Conservation (phyloP, 1,140 invertebrate species). For the Aphis gossypii region DNA sequence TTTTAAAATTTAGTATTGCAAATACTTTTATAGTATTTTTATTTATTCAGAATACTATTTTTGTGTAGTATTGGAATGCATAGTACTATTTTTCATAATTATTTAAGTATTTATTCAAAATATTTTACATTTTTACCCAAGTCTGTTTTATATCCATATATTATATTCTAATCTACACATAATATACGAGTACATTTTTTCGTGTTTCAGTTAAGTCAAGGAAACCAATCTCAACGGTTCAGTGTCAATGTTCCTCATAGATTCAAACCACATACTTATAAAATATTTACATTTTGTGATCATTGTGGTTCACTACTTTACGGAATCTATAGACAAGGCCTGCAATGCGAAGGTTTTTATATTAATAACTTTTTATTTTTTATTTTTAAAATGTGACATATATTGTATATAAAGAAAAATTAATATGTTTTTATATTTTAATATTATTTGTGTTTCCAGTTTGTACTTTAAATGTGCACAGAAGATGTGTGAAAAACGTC, state of each 20-base stretch:
- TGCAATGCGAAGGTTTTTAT: constrained; percentile 94
- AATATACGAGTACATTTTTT: constrained; percentile 14
- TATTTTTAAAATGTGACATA: neutral
- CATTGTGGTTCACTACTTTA: constrained; percentile 97
- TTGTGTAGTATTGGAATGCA: too few relatives aligned
- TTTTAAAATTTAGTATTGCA: neutral
- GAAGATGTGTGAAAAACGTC: constrained; percentile 98
- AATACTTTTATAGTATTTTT: too few relatives aligned
- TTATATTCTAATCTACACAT: neutral
- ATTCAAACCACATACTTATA: constrained; percentile 92
- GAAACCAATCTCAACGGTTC: constrained; percentile 80
- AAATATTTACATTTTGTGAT: constrained; percentile 98
- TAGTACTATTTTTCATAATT: too few relatives aligned
- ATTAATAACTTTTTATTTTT: neutral
- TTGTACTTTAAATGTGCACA: constrained; percentile 98
- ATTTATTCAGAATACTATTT: too few relatives aligned
- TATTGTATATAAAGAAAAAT: neutral
- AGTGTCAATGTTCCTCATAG: constrained; percentile 98
- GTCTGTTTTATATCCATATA: neutral
- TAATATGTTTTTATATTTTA: constrained; percentile 23
- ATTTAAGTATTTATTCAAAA: too few relatives aligned
- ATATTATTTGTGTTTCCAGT: constrained; percentile 67
- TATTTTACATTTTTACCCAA: neutral
- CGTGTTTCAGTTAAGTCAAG: constrained; percentile 66
- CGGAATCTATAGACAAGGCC: constrained; percentile 93